Evolutionary conservation across 2,797 vertebrate species (phyloP), one percentile per base, ranked within the genome.

Genomic region (Hypotaenidia okinawae): DNA sequence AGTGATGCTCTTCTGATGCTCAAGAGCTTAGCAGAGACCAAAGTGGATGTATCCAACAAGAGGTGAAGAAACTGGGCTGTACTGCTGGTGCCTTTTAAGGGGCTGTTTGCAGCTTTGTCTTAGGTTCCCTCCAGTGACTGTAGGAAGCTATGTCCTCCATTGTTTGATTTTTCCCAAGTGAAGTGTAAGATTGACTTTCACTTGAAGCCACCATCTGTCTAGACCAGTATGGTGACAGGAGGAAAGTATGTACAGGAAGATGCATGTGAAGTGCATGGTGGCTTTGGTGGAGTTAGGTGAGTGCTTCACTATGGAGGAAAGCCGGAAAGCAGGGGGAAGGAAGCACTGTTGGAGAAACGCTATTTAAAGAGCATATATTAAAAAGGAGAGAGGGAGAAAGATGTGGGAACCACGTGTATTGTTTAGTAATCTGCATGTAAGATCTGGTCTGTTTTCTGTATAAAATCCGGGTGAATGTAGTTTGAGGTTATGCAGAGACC

Each of bases 291-390:
- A 32, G 3, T 45, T 62, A 4, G 27, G 4, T 7, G 47, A 47
- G 47, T 47, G 47, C 47, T 47, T 47, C 47, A 6, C 47, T 47
- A 2, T 3, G 27, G 35, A 43, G 47, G 37, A 58, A 45, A 63
- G 37, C 30, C 23, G 13, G 32, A 45, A 62, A 21, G 58, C 12
- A 35, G 25, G 16, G 16, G 25, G 28, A 55, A 39, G 8, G 30
- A 10, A 32, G 15, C 5, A 6, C 7, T 13, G 2, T 17, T 70
- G n/a, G 27, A 64, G 43, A 37, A 76, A 27, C 1, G 1, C 8
- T 37, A 0, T 24, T 67, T 37, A 66, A 67, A 54, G 24, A 43
- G n/a, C 0, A 1, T 32, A 25, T 2, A 2, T 10, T 76, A 13
- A 43, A 54, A 63, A 47, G 22, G 43, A 39, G 58, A 6, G 10